Evolutionary conservation across 2,888 invertebrate species (phyloP).

Genomic region (Hydrotaea cyrtoneurina): DNA sequence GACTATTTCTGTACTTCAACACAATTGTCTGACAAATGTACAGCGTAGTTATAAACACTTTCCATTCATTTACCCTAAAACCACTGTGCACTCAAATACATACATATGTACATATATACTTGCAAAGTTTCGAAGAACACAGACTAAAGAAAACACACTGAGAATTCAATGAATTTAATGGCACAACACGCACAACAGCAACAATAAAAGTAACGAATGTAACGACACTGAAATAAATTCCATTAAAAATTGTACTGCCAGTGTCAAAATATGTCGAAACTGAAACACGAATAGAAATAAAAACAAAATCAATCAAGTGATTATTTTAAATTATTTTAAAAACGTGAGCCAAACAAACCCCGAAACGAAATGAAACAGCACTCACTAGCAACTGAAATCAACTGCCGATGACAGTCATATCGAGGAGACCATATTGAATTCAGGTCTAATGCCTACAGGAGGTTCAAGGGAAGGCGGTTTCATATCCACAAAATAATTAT

Average conservation of each 20-base stretch:
- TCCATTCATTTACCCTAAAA: too few species aligned
- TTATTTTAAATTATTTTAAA: neutral
- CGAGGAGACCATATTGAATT: slow-evolving; percentile 6
- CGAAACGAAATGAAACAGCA: neutral
- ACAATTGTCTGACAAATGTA: too few species aligned
- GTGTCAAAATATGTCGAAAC: neutral
- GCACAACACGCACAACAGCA: slow-evolving; percentile 21
- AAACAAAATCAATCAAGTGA: slow-evolving; percentile 13
- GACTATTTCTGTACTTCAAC: too few species aligned
- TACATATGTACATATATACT: neutral
- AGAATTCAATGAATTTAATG: slow-evolving; percentile 15
- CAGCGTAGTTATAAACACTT: too few species aligned
- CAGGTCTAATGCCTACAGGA: neutral
- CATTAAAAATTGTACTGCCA: slow-evolving; percentile 23
- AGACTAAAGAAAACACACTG: neutral
- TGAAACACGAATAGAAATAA: neutral
- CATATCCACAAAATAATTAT: too few species aligned
- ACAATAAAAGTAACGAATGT: slow-evolving; percentile 20
- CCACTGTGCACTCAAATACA: too few species aligned
- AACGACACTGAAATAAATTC: slow-evolving; percentile 30
- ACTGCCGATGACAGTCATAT: neutral
- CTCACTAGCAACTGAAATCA: neutral
- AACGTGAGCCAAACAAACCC: neutral
- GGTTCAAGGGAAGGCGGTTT: too few species aligned
- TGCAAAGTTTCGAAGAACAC: slow-evolving; percentile 22